Base-by-base conservation (phyloP, 2,797 vertebrate species). In the Lemur catta region DNA sequence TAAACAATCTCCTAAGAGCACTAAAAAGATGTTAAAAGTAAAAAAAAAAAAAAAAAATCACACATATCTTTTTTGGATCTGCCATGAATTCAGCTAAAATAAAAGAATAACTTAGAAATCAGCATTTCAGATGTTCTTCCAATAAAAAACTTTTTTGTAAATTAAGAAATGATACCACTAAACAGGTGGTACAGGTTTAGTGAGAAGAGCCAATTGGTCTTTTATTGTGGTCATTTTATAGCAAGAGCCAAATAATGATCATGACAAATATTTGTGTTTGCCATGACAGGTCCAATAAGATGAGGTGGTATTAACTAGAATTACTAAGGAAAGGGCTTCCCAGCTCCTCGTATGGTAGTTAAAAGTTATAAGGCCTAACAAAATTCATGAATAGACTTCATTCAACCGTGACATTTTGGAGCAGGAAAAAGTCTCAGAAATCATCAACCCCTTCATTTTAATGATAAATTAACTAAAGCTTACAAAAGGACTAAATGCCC, bases 41-140 rank as follows among this genome's bases (percentile, higher is more conserved):
- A 26, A 57, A 3, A 82, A 82, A 82, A 46, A 71, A 71, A 78
- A 5, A 43, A 57, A 89, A 55, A 20, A 43, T 46, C 78, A 75
- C 41, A 74, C 10, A 30, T 80, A 86, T 48, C 57, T 92, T 84
- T 71, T 87, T 63, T 48, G 11, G 18, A 84, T 90, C 38, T 93
- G 30, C 35, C 96, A 38, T 86, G 52, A 92, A 86, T 84, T 90
- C 46, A 84, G 46, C 38, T 67, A 14, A 96, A 84, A 85, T 38
- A 95, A 92, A 93, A 94, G 7, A 91, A 38, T 41, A 88, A 84
- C 50, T 85, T 46, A 84, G 63, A 96, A 84, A 50, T 55, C 46
- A 95, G 46, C 48, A 95, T 93, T 92, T 96, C 26, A 57, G 35
- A 93, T 93, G 95, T 38, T 84, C 46, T 89, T 88, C 6, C 59